Evolutionary conservation across 2,888 invertebrate species (phyloP).

Genomic region (Hymenopus coronatus): DNA sequence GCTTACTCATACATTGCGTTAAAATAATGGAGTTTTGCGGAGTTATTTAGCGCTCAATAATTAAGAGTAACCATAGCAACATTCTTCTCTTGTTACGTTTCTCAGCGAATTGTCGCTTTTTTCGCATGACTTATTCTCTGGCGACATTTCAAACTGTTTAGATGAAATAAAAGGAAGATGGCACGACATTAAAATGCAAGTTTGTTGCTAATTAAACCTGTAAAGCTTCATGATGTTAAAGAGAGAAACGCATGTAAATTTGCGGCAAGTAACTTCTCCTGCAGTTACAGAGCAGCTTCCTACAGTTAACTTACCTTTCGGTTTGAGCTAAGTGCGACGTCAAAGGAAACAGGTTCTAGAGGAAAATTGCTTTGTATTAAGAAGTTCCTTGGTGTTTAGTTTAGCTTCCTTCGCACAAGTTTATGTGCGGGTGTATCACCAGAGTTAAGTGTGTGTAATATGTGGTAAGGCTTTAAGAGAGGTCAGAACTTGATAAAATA

Average conservation of each 20-base stretch:
- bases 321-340: neutral
- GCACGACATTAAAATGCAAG: neutral
- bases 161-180: neutral
- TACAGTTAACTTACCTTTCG: neutral
- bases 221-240: neutral
- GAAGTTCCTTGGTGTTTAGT: neutral
- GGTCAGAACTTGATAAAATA: too few relatives aligned
- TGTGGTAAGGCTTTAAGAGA: too few relatives aligned
- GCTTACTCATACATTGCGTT: too few relatives aligned
- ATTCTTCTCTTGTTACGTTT: too few relatives aligned
- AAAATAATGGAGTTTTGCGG: too few relatives aligned
- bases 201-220: neutral
- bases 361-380: neutral
- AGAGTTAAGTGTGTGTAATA: too few relatives aligned
- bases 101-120: too few relatives aligned
- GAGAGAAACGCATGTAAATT: neutral
- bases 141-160: neutral
- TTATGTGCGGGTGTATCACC: too few relatives aligned
- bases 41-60: too few relatives aligned
- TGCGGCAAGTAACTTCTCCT: neutral
- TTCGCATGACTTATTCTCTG: neutral
- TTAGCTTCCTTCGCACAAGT: too few relatives aligned
- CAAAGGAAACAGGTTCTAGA: neutral
- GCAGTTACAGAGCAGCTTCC: too few relatives aligned
- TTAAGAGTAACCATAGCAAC: too few relatives aligned